Percentiles rank a stretch among this genome's conserved stretches.
These are phyloP conservation scores for Drosophila ohnishii DNA, from an alignment of 1,140 invertebrate genomes.

Conservation along the genomic window DNA sequence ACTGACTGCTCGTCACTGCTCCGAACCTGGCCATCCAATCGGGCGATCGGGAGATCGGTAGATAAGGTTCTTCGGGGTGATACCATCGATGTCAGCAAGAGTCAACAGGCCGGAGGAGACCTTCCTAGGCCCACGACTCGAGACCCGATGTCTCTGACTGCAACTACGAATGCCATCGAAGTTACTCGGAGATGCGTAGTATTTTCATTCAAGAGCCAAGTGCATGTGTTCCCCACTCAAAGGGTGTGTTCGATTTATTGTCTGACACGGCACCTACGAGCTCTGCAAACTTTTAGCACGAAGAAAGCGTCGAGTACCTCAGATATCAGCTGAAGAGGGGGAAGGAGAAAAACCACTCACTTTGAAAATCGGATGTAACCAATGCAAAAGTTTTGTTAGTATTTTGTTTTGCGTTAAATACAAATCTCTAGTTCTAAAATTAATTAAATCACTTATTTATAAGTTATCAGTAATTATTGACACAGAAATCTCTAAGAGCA, in stretches of 20 bases:
- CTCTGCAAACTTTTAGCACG: not conserved
- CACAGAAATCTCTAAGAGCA: not conserved
- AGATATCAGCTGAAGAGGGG: not conserved
- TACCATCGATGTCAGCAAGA: constrained; percentile 22
- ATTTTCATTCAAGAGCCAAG: constrained; percentile 21
- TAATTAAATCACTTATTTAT: not conserved
- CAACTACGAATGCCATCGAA: constrained; percentile 21
- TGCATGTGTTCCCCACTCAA: constrained; percentile 7
- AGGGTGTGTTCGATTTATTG: constrained; percentile 1
- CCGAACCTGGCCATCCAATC: constrained; percentile 18
- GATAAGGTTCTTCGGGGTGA: constrained; percentile 23
- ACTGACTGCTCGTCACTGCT: constrained; percentile 41
- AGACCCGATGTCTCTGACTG: constrained; percentile 14
- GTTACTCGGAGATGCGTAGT: constrained; percentile 3
- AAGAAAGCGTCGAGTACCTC: constrained; percentile 4
- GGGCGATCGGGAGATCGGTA: constrained; percentile 11
- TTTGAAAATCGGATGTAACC: not conserved
- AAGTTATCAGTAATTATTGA: not conserved
- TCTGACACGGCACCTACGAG: constrained; percentile 6
- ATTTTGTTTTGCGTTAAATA: not conserved
- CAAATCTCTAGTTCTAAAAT: not conserved
- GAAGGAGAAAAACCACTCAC: not conserved
- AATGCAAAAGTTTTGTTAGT: constrained; percentile 12
- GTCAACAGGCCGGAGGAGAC: constrained; percentile 11
- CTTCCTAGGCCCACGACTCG: constrained; percentile 1